Evolutionary conservation across 2,113 vertebrate genomes (phyloP).

Genomic region (Caranx ignobilis): DNA sequence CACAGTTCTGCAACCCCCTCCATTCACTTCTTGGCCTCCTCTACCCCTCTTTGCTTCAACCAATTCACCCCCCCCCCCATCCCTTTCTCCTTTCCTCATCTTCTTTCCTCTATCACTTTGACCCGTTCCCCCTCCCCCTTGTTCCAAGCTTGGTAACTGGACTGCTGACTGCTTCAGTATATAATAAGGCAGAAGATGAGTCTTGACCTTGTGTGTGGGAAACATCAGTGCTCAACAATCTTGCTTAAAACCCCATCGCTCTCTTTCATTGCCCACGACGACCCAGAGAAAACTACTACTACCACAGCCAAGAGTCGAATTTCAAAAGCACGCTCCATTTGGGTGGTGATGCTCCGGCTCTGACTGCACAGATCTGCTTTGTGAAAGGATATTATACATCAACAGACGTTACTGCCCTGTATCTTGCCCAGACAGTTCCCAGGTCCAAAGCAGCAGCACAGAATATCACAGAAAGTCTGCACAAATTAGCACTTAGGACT

Average conservation of each 20-base stretch:
- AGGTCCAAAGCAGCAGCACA: constrained; percentile 40
- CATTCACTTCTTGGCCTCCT: not conserved
- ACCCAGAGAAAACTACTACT: not conserved
- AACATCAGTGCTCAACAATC: constrained; percentile 43
- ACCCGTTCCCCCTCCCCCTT: not conserved
- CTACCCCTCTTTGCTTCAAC: constrained; percentile 20
- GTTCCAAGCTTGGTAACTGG: constrained; percentile 37
- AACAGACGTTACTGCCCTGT: constrained; percentile 25
- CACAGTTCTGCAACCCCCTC: constrained; percentile 60
- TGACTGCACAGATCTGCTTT: constrained; percentile 9
- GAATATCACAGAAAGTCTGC: constrained; percentile 63
- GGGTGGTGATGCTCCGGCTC: not conserved
- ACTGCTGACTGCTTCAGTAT: constrained; percentile 64
- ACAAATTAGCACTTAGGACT: constrained; percentile 78
- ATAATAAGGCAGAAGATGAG: constrained; percentile 61
- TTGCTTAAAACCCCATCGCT: constrained; percentile 32
- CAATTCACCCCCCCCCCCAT: not conserved
- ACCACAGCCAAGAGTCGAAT: not conserved
- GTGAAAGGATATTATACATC: constrained; percentile 38
- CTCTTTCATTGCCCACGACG: constrained; percentile 6
- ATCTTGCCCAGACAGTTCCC: constrained; percentile 40
- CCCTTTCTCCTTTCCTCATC: constrained; percentile 35
- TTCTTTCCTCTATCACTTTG: constrained; percentile 33
- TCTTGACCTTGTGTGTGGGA: constrained; percentile 35
- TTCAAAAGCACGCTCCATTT: constrained; percentile 19